phyloP scores from a whole-genome alignment of 2,113 vertebrate species.

The Siphamia tubifer region DNA sequence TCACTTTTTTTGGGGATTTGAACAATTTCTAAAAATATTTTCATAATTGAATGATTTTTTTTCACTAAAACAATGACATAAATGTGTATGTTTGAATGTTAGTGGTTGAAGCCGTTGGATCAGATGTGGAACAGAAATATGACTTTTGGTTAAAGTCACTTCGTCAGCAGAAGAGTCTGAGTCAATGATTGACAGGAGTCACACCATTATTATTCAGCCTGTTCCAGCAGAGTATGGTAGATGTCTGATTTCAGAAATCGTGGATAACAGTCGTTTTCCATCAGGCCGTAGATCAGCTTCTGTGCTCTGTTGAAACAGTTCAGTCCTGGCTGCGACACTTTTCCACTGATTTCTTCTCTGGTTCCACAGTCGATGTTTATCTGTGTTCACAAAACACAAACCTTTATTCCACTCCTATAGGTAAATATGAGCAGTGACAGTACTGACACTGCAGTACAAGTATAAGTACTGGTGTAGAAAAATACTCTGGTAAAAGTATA shows the following conservation, averaged over 20 bases:
- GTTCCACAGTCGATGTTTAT: constrained; percentile 89
- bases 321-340: constrained; percentile 77
- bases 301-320: constrained; percentile 86
- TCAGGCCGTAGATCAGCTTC: constrained; percentile 82
- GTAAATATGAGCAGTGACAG: too few relatives aligned
- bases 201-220: constrained; percentile 17
- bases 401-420: constrained; percentile 43
- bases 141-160: constrained; percentile 11
- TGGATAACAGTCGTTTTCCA: constrained; percentile 90
- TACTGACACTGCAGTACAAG: too few relatives aligned
- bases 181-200: constrained; percentile 17
- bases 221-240: constrained; percentile 63
- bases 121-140: too few relatives aligned
- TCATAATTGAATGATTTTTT: too few relatives aligned
- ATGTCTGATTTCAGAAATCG: constrained; percentile 85
- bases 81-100: too few relatives aligned
- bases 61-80: too few relatives aligned
- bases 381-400: constrained; percentile 64
- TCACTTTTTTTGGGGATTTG: too few relatives aligned
- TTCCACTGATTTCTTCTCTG: constrained; percentile 82
- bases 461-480: too few relatives aligned
- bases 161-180: constrained; percentile 16
- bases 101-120: too few relatives aligned
- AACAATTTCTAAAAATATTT: too few relatives aligned
- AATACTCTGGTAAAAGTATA: too few relatives aligned